A percentile compares a stretch with the other conserved stretches of the same genome.
phyloP scores from a whole-genome alignment of 2,888 invertebrate genomes.

The Plagodis pulveraria region DNA sequence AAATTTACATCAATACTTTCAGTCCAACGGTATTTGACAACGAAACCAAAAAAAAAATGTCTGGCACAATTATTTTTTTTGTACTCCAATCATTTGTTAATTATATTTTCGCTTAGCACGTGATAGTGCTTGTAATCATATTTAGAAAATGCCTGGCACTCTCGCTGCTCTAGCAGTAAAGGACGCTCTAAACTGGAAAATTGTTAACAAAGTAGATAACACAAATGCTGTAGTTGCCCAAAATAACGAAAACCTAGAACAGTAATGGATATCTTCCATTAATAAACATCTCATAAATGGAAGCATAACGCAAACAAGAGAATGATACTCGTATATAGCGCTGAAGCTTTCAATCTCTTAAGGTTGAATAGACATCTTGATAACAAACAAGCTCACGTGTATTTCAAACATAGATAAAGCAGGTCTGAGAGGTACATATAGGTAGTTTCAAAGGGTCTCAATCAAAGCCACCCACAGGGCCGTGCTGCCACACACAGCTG shows the following conservation, averaged over 20 bases:
- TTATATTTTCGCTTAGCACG: too few relatives aligned
- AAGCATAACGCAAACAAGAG: slow-evolving; percentile 6
- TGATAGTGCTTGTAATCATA: too few relatives aligned
- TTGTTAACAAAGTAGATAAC: too few relatives aligned
- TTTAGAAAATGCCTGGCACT: too few relatives aligned
- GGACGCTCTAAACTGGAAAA: too few relatives aligned
- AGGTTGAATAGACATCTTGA: slow-evolving; percentile 18
- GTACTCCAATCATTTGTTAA: too few relatives aligned
- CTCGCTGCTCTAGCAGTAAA: too few relatives aligned
- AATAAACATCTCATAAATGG: slow-evolving; percentile 8
- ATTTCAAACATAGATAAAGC: slow-evolving; percentile 28
- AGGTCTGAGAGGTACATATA: slow-evolving; percentile 2
- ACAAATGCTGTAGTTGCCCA: too few relatives aligned
- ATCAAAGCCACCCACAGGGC: slow-evolving; percentile 32
- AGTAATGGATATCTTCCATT: neutral
- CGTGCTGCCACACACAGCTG: slow-evolving; percentile 32
- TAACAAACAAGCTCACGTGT: slow-evolving; percentile 24
- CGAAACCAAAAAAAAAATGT: too few relatives aligned
- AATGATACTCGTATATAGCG: slow-evolving; percentile 1
- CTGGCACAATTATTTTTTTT: too few relatives aligned
- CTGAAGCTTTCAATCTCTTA: slow-evolving; percentile 21
- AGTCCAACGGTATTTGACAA: too few relatives aligned
- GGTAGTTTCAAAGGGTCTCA: slow-evolving; percentile 25
- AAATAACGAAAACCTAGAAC: neutral
- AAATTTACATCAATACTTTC: too few relatives aligned